phyloP scores from a whole-genome alignment of 2,797 vertebrate species.

The Chrysocyon brachyurus region DNA sequence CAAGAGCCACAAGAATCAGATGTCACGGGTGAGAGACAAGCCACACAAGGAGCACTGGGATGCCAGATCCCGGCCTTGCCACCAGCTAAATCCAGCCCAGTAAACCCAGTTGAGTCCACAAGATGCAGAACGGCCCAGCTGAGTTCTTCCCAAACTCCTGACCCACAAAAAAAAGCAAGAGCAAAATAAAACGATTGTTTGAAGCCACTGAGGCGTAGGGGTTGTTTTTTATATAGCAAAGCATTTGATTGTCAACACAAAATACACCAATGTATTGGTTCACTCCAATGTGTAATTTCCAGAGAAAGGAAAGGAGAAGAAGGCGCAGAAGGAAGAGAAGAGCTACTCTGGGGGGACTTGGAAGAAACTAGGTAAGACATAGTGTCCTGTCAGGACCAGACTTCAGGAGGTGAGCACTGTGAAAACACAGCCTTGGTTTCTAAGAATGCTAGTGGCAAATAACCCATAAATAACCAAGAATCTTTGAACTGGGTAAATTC shows the following conservation, averaged over 20 bases:
- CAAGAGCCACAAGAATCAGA: not conserved
- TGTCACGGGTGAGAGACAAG: not conserved
- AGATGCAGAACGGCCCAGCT: not conserved
- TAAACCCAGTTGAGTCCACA: not conserved
- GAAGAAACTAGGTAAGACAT: not conserved
- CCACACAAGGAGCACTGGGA: not conserved
- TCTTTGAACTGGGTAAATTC: not conserved
- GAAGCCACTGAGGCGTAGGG: rapidly evolving
- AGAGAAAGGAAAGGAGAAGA: too few species aligned
- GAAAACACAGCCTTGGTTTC: not conserved
- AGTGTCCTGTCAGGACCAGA: rapidly evolving
- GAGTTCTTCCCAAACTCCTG: not conserved
- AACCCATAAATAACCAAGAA: not conserved
- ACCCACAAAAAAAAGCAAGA: not conserved
- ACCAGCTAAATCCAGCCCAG: not conserved
- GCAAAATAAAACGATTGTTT: not conserved
- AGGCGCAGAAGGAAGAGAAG: not conserved
- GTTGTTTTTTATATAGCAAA: rapidly evolving
- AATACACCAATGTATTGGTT: rapidly evolving
- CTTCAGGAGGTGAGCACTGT: not conserved
- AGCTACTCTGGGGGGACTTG: not conserved
- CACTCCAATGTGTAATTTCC: rapidly evolving
- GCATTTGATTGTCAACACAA: not conserved
- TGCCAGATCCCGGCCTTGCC: not conserved
- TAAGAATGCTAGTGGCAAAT: not conserved